Evolutionary conservation across 2,888 invertebrate genomes (phyloP), one percentile per base, ranked within the genome.

Genomic region (Synergus japonicus): DNA sequence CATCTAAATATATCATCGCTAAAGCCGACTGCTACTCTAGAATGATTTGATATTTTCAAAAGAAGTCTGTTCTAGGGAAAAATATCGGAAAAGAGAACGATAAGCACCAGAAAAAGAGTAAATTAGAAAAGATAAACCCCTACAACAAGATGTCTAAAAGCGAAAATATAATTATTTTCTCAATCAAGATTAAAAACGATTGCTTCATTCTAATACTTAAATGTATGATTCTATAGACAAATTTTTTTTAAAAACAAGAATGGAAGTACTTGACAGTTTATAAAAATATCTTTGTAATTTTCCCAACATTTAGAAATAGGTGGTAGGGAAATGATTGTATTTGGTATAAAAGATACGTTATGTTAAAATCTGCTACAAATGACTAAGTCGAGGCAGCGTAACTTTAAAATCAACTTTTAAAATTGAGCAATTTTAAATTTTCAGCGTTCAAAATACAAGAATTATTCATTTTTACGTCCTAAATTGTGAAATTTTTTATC

Each of bases 251-350:
- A 29, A 49, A 22, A 29, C 46, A 29, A 2, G 46, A 69, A 69
- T 46, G 22, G 18, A 46, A 41, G 29, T 69, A 69, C 44, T 15
- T 15, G 29, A 69, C 69, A 22, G 29, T 29, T 29, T 69, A 69
- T 15, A 69, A 69, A 69, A 69, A 69, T 69, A 69, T 9, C 18
- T 18, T 18, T 18, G 9, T 69, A 15, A 69, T 69, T 44, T 69
- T 9, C 15, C 29, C 0, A 46, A 49, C 29, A 69, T 29, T 18
- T 69, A 46, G 15, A 29, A 46, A 8, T 46, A 49, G 7, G 22
- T 58, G 18, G n/a, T 58, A 18, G 18, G 54, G n/a, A 54, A 54
- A n/a, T 54, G 37, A 37, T 37, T 5, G 7, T 54, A 7, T n/a
- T 2, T 54, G 8, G n/a, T n/a, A 54, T n/a, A 8, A 54, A n/a